Conservation (phyloP, 2,797 vertebrate species). For the Oreochromis grahami region DNA sequence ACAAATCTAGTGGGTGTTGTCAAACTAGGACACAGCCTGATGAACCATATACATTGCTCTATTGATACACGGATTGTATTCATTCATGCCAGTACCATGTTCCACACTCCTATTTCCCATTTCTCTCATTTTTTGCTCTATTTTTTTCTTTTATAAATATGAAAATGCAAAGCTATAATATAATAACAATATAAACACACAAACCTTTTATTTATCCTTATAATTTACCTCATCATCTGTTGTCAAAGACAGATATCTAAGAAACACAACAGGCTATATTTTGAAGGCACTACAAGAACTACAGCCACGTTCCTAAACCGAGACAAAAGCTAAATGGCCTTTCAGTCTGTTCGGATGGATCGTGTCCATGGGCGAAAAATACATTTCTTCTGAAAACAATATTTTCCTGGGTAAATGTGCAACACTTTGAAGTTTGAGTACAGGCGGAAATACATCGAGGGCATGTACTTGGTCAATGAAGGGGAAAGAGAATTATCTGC, state of each 20-base stretch:
- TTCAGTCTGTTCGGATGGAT: constrained; percentile 39
- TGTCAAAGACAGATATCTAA: background rate
- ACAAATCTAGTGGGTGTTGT: constrained; percentile 46
- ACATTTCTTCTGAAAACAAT: constrained; percentile 11
- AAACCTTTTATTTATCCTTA: background rate
- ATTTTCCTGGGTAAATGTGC: background rate
- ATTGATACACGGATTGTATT: background rate
- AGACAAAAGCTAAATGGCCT: constrained; percentile 37
- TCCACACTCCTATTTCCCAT: background rate
- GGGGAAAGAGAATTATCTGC: constrained; percentile 1
- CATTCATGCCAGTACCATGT: constrained; percentile 7
- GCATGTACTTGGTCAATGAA: background rate
- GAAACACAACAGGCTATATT: background rate
- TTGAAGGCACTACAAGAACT: background rate
- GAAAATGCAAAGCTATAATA: background rate
- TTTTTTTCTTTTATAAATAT: background rate
- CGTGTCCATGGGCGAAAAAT: constrained; percentile 15
- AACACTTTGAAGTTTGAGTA: background rate
- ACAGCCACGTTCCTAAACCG: background rate
- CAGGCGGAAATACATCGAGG: background rate
- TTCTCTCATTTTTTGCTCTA: background rate
- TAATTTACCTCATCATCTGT: background rate
- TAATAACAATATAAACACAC: background rate
- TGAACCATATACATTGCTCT: constrained; percentile 10
- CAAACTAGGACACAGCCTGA: constrained; percentile 54